Conservation (phyloP, 2,113 vertebrate genomes). For the Monopterus albus region DNA sequence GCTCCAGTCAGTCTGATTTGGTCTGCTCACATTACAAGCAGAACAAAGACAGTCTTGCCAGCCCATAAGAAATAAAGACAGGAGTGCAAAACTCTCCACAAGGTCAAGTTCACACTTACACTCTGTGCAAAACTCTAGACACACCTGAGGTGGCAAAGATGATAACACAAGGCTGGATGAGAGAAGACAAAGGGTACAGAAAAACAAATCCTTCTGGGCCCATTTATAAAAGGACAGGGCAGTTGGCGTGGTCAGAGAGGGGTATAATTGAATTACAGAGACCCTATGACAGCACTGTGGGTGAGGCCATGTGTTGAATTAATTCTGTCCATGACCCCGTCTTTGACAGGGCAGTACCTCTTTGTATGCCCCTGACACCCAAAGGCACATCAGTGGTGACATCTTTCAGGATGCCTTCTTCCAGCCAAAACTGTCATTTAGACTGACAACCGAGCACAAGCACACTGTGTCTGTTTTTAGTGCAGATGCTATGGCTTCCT, state of each 20-base stretch:
- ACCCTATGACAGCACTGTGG: conserved; percentile 72
- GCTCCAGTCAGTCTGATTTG: conserved; percentile 14
- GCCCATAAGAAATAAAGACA: conserved; percentile 23
- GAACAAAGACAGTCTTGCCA: conserved; percentile 19
- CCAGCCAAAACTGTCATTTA: conserved; percentile 54
- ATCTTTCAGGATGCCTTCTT: conserved; percentile 49
- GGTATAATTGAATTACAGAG: conserved; percentile 80
- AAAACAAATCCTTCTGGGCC: conserved; percentile 54
- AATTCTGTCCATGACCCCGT: conserved; percentile 74
- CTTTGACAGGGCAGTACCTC: conserved; percentile 45
- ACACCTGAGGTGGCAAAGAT: conserved; percentile 33
- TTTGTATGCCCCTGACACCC: conserved; percentile 33
- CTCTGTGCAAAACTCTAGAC: conserved; percentile 29
- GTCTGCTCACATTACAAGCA: conserved; percentile 35
- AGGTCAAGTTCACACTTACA: conserved; percentile 57
- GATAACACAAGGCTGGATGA: conserved; percentile 25
- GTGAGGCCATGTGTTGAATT: conserved; percentile 78
- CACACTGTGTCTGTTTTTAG: conserved; percentile 39
- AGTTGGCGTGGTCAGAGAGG: conserved; percentile 22
- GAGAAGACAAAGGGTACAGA: conserved; percentile 48
- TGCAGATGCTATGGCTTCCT: conserved; percentile 10
- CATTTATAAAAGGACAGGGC: conserved; percentile 34
- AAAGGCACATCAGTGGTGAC: conserved; percentile 41
- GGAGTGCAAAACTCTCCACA: conserved; percentile 45
- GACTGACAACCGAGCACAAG: conserved; percentile 43